These are phyloP conservation scores for Alosa alosa DNA, from an alignment of 2,113 vertebrate genomes.

Conservation along the genomic window DNA sequence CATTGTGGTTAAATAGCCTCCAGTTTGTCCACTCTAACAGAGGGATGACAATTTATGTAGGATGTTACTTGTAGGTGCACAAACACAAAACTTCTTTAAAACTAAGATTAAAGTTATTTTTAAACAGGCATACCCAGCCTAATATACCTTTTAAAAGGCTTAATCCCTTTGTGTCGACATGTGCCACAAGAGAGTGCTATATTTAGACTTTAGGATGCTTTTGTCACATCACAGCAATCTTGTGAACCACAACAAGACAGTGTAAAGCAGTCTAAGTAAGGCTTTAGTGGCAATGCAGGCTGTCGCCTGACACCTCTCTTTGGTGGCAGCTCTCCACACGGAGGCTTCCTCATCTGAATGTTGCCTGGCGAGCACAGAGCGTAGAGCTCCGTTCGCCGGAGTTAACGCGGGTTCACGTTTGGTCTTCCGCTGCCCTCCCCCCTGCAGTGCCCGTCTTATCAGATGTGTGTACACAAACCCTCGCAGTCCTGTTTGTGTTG, in stretches of 20 bases:
- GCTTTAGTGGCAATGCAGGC: not conserved
- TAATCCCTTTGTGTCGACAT: not conserved
- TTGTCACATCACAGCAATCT: not conserved
- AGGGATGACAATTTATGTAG: not conserved
- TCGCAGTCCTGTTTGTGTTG: not conserved
- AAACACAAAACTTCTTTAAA: no score
- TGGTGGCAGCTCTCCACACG: not conserved
- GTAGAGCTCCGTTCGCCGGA: not conserved
- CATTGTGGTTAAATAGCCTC: no score
- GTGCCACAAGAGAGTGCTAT: not conserved
- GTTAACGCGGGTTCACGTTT: not conserved
- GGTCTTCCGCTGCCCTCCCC: not conserved
- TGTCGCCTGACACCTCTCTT: not conserved
- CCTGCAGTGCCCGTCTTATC: not conserved
- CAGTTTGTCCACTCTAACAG: no score
- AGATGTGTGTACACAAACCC: constrained; percentile 14
- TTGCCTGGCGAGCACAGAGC: not conserved
- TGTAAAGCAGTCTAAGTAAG: not conserved
- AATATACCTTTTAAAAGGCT: not conserved
- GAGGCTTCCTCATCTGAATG: not conserved
- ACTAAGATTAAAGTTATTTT: not conserved
- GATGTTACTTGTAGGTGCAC: not conserved
- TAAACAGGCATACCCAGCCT: not conserved
- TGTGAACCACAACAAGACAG: not conserved
- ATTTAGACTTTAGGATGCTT: not conserved